phyloP scores from a whole-genome alignment of 2,888 invertebrate species.

The Drosophila helvetica region DNA sequence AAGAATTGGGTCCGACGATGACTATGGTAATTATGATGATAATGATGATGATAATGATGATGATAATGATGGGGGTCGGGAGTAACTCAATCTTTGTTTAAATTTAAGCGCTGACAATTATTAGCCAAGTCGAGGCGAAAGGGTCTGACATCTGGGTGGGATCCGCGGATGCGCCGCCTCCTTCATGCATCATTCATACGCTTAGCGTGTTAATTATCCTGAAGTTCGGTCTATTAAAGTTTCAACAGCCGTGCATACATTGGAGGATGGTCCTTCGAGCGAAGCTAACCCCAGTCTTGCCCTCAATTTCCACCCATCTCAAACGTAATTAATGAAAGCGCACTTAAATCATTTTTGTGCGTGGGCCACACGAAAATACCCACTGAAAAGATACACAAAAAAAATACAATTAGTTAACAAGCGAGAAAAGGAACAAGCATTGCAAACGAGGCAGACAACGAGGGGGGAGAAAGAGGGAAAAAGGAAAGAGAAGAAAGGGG shows the following conservation, averaged over 20 bases:
- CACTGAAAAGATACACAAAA: conserved; percentile 35
- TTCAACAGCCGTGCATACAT: conserved; percentile 53
- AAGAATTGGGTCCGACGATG: conserved; percentile 32
- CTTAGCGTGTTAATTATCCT: conserved; percentile 75
- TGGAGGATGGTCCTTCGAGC: not conserved
- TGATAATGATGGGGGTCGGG: conserved; percentile 16
- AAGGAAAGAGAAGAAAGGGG: not conserved
- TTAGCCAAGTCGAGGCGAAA: conserved; percentile 39
- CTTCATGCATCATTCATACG: conserved; percentile 74
- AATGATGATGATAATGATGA: not conserved
- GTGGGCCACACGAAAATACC: conserved; percentile 57
- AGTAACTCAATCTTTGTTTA: conserved; percentile 67
- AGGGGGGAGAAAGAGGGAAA: not conserved
- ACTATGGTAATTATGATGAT: not conserved
- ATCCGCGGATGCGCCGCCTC: conserved; percentile 44
- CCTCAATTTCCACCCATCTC: conserved; percentile 4
- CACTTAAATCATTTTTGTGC: conserved; percentile 78
- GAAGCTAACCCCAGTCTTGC: not conserved
- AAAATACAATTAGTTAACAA: conserved; percentile 77
- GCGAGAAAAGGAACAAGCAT: conserved; percentile 51
- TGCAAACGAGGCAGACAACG: conserved; percentile 8
- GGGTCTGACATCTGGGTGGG: not conserved
- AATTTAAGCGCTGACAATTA: conserved; percentile 70
- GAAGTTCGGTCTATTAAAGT: conserved; percentile 77
- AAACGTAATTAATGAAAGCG: conserved; percentile 75